Base-by-base conservation (phyloP, 2,888 invertebrate genomes). In the Clanis bilineata region DNA sequence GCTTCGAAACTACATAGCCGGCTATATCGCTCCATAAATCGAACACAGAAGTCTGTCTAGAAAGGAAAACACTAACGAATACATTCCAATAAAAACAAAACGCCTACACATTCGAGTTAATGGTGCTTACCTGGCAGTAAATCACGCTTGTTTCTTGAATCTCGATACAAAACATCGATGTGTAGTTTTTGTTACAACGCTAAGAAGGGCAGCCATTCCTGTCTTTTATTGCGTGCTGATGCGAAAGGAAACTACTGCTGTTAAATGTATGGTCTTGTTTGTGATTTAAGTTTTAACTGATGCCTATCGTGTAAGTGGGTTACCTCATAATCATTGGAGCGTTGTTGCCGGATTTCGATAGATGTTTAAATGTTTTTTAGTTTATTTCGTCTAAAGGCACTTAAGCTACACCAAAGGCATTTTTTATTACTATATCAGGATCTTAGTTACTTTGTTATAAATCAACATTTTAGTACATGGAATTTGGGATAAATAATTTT, bases 1-100 rank as follows among this genome's bases (percentile, higher is more conserved):
- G 4, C 2, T 18, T 41, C 41, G 41, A 2, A 9, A 18, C 18
- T n/a, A n/a, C n/a, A n/a, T n/a, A n/a, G n/a, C n/a, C n/a, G n/a
- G n/a, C n/a, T n/a, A 9, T 36, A 47, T 51, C 15, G 15, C 18
- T 15, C 28, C 28, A 51, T 51, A 51, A 51, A 51, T 51, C 51
- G 15, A 28, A 4, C 5, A 45, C 12, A 28, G 28, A 32, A 9
- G 18, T 10, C 28, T 32, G n/a, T 51, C 18, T 32, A 4, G 15
- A 21, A 32, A 51, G 32, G 51, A 18, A 51, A 32, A 32, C 9
- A 28, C 51, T 51, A 51, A 51, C 32, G 51, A 51, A 32, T 28
- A 15, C 51, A 32, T 32, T 51, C 51, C 51, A 51, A 51, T 51
- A 51, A 51, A 51, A 51, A 51, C 51, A 51, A 51, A 51, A 51